These are phyloP conservation scores for Hepsetus odoe DNA, from an alignment of 2,113 vertebrate species.

Conservation along the genomic window DNA sequence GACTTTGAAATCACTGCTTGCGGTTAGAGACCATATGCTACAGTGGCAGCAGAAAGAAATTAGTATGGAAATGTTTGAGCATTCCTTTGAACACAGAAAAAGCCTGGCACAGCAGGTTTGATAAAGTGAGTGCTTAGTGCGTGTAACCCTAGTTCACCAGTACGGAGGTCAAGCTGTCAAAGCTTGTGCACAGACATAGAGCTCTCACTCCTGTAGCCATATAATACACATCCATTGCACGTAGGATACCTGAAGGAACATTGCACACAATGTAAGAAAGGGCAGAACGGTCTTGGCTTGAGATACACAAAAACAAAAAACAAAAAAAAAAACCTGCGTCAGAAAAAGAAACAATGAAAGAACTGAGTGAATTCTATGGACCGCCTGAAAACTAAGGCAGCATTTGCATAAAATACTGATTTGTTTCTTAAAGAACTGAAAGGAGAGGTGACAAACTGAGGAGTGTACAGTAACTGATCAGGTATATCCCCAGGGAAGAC, in stretches of 20 bases:
- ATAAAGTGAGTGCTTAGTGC: slow-evolving; percentile 17
- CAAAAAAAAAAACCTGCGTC: no score
- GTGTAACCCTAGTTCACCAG: background rate
- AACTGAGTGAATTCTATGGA: slow-evolving; percentile 59
- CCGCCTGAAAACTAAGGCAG: slow-evolving; percentile 71
- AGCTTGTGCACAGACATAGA: slow-evolving; percentile 33
- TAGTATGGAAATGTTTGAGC: background rate
- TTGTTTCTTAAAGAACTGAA: slow-evolving; percentile 58
- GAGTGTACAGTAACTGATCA: slow-evolving; percentile 69
- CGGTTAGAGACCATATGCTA: background rate
- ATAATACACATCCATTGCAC: slow-evolving; percentile 30
- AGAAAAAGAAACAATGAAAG: slow-evolving; percentile 17
- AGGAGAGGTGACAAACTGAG: slow-evolving; percentile 63
- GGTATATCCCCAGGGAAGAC: slow-evolving; percentile 60
- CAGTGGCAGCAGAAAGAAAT: background rate
- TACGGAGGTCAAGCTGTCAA: slow-evolving; percentile 23
- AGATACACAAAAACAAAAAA: no score
- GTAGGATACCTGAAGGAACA: slow-evolving; percentile 26
- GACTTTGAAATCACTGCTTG: background rate
- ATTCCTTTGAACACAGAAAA: background rate
- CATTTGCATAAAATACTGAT: slow-evolving; percentile 76
- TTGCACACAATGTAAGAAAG: slow-evolving; percentile 45
- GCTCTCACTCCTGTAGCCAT: slow-evolving; percentile 4
- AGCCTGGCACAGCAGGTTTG: background rate
- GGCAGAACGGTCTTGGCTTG: slow-evolving; percentile 36